Evolutionary conservation across 2,113 vertebrate genomes (phyloP).

Genomic region (Narcine bancroftii): DNA sequence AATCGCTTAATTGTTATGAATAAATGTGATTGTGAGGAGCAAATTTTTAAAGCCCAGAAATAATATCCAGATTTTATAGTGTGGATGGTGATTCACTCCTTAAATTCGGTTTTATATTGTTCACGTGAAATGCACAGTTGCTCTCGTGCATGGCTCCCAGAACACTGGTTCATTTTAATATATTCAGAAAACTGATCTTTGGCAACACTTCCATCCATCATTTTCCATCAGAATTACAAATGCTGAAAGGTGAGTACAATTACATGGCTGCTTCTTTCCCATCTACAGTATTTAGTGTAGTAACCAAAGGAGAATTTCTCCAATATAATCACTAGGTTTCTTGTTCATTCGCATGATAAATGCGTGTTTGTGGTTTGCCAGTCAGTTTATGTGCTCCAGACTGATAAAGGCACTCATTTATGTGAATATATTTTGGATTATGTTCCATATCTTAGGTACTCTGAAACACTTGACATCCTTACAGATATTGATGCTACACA

Average conservation of each 20-base stretch:
- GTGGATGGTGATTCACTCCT: neutral
- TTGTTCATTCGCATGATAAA: neutral
- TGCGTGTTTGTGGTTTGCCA: neutral
- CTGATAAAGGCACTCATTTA: neutral
- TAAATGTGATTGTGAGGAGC: neutral
- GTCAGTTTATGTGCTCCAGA: neutral
- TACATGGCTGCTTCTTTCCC: no score
- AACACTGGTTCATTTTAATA: neutral
- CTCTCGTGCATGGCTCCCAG: neutral
- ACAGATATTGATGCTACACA: conserved; percentile 58
- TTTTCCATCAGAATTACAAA: neutral
- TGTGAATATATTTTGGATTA: neutral
- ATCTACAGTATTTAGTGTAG: no score
- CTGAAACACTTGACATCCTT: conserved; percentile 53
- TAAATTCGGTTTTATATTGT: neutral
- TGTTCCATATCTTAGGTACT: conserved; percentile 48
- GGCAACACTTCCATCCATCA: neutral
- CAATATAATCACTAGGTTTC: neutral
- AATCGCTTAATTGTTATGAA: neutral
- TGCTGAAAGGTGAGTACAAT: no score
- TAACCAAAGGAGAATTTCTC: no score
- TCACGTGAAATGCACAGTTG: neutral
- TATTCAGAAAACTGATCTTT: neutral
- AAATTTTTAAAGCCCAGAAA: neutral
- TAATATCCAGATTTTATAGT: neutral